Percentiles rank a stretch among this genome's conserved stretches.
Evolutionary conservation across 2,113 vertebrate species (phyloP).

Genomic region (Antechinus flavipes): DNA sequence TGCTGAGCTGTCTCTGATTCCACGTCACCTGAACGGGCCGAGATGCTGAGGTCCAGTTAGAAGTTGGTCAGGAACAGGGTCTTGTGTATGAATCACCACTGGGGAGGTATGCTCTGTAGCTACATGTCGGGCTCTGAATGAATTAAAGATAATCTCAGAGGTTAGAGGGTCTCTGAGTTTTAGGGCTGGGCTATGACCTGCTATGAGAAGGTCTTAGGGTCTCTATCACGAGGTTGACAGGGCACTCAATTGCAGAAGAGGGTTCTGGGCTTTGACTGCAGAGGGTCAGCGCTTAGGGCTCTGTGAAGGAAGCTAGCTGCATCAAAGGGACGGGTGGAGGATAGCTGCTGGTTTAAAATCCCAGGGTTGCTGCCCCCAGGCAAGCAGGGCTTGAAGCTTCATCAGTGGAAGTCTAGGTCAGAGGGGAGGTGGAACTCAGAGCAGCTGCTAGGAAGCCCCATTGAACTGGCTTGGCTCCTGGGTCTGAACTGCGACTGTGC

Average conservation of each 20-base stretch:
- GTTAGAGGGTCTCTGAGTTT: too few relatives aligned
- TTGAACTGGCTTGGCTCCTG: neutral
- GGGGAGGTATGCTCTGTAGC: neutral
- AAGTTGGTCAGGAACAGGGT: neutral
- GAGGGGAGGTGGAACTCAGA: neutral
- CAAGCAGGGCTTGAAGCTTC: neutral
- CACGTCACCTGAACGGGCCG: neutral
- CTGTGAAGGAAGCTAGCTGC: neutral
- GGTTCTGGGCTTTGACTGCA: neutral
- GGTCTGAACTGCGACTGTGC: neutral
- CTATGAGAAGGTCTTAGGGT: too few relatives aligned
- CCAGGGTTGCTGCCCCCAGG: neutral
- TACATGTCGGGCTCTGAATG: neutral
- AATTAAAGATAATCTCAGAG: too few relatives aligned
- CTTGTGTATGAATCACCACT: neutral
- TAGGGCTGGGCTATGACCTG: neutral
- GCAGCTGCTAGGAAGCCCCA: neutral
- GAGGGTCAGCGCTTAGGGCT: neutral
- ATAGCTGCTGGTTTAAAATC: neutral
- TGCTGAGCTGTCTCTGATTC: neutral
- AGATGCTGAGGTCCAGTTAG: neutral
- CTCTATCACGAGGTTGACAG: too few relatives aligned
- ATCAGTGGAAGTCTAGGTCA: neutral
- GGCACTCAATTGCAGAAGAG: too few relatives aligned
- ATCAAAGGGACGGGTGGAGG: neutral